Percentiles rank a stretch among this genome's conserved stretches.
Evolutionary conservation across 2,113 vertebrate genomes (phyloP).

Genomic region (Cavia porcellus): DNA sequence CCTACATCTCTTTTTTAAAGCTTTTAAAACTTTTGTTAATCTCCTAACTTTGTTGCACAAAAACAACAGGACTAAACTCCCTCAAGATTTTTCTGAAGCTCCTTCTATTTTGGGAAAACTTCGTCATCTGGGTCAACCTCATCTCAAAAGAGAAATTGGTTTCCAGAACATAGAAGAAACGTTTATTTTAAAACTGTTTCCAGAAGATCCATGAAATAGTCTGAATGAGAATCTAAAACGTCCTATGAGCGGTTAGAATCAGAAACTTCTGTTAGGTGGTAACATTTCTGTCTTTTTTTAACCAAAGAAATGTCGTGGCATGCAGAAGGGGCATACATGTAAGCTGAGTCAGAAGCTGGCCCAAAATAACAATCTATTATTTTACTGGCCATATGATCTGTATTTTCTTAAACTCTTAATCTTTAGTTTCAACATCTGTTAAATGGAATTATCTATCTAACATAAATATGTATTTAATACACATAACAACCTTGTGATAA

Average conservation of each 20-base stretch:
- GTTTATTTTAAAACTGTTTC: slow-evolving; percentile 18
- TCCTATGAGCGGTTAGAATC: not conserved
- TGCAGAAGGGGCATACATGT: not conserved
- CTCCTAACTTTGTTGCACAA: not conserved
- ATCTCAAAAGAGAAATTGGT: not conserved
- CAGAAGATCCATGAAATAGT: not conserved
- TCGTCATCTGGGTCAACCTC: not conserved
- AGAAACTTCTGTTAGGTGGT: not conserved
- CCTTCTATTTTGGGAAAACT: slow-evolving; percentile 31
- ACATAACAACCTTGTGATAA: not conserved
- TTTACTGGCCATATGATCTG: not conserved
- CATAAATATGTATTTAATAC: not conserved
- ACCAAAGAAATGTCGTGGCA: not conserved
- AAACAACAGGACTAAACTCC: not conserved
- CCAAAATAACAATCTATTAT: not conserved
- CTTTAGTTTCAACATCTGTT: not conserved
- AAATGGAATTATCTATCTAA: not conserved
- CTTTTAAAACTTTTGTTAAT: not conserved
- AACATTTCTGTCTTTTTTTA: not conserved
- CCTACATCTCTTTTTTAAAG: not conserved
- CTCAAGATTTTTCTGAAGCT: not conserved
- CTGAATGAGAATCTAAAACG: not conserved
- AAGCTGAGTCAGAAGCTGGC: not conserved
- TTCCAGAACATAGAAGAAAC: slow-evolving; percentile 13
- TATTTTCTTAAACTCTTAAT: not conserved